Percentiles rank a stretch among this genome's conserved stretches.
phyloP scores from a whole-genome alignment of 92 coral and sea anemone genomes.

The Diadumene lineata region DNA sequence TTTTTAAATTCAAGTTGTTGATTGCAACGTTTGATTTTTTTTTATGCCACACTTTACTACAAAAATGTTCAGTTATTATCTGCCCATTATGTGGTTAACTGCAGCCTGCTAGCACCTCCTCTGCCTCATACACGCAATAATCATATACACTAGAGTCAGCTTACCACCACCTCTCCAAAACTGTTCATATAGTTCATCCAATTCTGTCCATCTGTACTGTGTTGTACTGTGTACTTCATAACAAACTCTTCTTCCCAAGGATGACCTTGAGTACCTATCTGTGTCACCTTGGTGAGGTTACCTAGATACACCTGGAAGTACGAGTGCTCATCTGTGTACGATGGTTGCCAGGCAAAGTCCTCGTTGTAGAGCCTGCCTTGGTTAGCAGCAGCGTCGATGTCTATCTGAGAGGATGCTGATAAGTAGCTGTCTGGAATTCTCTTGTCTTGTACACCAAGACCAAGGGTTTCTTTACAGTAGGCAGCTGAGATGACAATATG shows the following conservation, averaged over 20 bases:
- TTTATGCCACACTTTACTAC: no score
- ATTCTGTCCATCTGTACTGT: constrained; percentile 47
- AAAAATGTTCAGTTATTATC: no score
- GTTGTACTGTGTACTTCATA: constrained; percentile 47
- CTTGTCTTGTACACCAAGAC: constrained; percentile 48
- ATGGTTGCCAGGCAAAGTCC: constrained; percentile 52
- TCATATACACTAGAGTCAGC: neutral
- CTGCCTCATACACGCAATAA: neutral
- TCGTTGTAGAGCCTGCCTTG: constrained; percentile 61
- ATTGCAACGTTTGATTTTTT: no score
- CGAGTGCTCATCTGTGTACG: constrained; percentile 32
- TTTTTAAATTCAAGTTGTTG: no score
- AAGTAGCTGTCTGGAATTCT: constrained; percentile 50
- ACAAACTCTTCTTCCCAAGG: constrained; percentile 68
- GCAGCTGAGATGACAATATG: no score
- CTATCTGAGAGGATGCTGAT: constrained; percentile 45
- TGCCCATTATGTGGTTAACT: no score
- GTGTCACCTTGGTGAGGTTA: constrained; percentile 57
- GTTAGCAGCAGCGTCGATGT: constrained; percentile 25
- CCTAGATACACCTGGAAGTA: constrained; percentile 63
- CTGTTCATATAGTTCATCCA: constrained; percentile 58
- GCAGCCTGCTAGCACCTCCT: no score
- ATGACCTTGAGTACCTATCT: constrained; percentile 64
- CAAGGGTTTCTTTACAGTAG: constrained; percentile 52
- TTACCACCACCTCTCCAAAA: constrained; percentile 45